A percentile compares a stretch with the other conserved stretches of the same genome.
Evolutionary conservation across 2,113 vertebrate genomes (phyloP).

Genomic region (Ovis canadensis): DNA sequence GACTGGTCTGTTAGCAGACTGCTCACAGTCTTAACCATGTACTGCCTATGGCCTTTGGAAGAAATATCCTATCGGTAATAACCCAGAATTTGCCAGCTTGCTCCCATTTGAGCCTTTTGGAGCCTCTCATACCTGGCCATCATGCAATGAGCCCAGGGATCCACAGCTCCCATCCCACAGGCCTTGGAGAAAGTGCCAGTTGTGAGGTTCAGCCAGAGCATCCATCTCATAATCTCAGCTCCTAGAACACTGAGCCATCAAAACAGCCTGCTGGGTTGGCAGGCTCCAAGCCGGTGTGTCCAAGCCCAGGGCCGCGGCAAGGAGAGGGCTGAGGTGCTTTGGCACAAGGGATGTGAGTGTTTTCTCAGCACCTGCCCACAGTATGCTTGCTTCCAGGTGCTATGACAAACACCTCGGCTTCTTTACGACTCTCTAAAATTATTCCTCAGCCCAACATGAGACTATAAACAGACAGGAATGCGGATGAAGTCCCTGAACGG

Average conservation of each 20-base stretch:
- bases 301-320: not conserved
- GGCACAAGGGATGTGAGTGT: constrained; percentile 29
- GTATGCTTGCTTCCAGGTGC: constrained; percentile 31
- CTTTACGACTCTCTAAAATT: constrained; percentile 28
- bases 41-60: not conserved
- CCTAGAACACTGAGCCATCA: not conserved
- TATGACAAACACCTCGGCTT: constrained; percentile 34
- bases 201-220: not conserved
- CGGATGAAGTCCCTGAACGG: not conserved
- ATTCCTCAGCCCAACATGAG: constrained; percentile 3
- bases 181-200: not conserved
- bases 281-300: not conserved
- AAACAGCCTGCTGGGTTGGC: constrained; percentile 1
- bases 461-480: constrained; percentile 32
- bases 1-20: not conserved
- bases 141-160: not conserved
- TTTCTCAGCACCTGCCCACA: not conserved
- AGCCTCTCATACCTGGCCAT: not conserved
- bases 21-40: not conserved
- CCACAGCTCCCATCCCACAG: not conserved
- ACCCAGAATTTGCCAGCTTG: not conserved
- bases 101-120: not conserved
- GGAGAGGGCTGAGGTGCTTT: not conserved
- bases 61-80: not conserved
- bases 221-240: not conserved